phyloP scores from a whole-genome alignment of 2,888 invertebrate species.

The Mycalesis mineus region DNA sequence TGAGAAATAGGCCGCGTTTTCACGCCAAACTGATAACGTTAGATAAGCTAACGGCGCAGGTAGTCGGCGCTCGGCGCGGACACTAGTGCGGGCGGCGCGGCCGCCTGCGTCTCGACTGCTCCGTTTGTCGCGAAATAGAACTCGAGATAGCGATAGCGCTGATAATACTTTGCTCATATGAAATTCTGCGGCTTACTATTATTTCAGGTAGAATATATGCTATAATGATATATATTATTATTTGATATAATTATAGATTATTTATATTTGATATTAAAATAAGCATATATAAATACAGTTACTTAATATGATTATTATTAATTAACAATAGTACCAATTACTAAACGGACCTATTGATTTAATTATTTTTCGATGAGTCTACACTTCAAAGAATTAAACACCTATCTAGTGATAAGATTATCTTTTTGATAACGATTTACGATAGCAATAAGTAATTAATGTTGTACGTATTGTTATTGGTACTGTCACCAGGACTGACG shows the following conservation, averaged over 20 bases:
- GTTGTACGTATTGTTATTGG: conserved; percentile 14
- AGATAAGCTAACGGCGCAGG: conserved; percentile 60
- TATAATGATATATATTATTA: too few relatives aligned
- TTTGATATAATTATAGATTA: too few relatives aligned
- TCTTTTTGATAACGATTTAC: conserved; percentile 25
- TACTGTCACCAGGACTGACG: background rate
- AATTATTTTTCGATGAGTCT: background rate
- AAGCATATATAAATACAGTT: too few relatives aligned
- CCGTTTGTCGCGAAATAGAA: conserved; percentile 67
- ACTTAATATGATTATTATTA: too few relatives aligned
- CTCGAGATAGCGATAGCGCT: conserved; percentile 72
- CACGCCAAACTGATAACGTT: conserved; percentile 50
- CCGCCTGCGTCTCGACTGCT: conserved; percentile 50
- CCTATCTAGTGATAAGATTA: conserved; percentile 30
- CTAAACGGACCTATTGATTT: too few relatives aligned
- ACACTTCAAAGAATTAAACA: conserved; percentile 20
- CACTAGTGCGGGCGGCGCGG: conserved; percentile 50
- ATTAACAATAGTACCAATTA: too few relatives aligned
- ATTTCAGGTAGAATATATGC: too few relatives aligned
- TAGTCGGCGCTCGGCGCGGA: conserved; percentile 52
- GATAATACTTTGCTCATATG: conserved; percentile 53
- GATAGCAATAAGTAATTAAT: conserved; percentile 43
- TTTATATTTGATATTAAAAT: too few relatives aligned
- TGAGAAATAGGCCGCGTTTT: conserved; percentile 47
- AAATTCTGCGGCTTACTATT: conserved; percentile 12